Evolutionary conservation across 2,888 invertebrate genomes (phyloP).

Genomic region (Dryobotodes eremita): DNA sequence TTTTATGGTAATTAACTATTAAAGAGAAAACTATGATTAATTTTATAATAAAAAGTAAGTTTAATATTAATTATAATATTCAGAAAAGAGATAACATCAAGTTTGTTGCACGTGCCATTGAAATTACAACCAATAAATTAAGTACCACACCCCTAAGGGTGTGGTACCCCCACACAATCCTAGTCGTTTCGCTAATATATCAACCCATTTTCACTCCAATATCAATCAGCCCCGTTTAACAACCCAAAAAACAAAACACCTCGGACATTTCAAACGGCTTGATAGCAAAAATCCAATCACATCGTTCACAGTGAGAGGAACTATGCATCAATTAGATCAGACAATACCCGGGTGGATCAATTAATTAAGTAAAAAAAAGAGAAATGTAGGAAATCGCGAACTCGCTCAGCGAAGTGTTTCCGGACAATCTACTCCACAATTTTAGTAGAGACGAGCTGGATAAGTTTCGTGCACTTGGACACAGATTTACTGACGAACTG

Average conservation of each 20-base stretch:
- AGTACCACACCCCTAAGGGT: too few relatives aligned
- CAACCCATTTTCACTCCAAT: not conserved
- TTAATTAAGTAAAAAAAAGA: conserved; percentile 65
- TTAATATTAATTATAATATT: not conserved
- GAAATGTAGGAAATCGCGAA: conserved; percentile 48
- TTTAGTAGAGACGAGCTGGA: conserved; percentile 36
- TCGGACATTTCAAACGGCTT: conserved; percentile 15
- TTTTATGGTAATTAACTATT: not conserved
- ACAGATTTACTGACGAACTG: conserved; percentile 8
- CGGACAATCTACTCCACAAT: conserved; percentile 54
- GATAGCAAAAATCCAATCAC: conserved; percentile 52
- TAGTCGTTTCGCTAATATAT: not conserved
- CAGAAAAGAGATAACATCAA: not conserved
- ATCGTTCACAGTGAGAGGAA: conserved; percentile 24
- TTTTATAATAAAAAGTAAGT: not conserved
- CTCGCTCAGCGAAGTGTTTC: conserved; percentile 53
- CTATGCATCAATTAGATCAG: conserved; percentile 64
- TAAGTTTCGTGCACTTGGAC: conserved; percentile 48
- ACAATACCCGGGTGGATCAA: conserved; percentile 61
- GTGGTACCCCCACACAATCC: too few relatives aligned
- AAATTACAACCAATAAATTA: too few relatives aligned
- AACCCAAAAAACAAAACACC: conserved; percentile 11
- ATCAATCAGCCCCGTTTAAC: conserved; percentile 20
- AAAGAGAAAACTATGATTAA: too few relatives aligned
- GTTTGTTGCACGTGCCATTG: not conserved